phyloP scores from a whole-genome alignment of 2,888 invertebrate genomes.

The Tetranychus piercei region DNA sequence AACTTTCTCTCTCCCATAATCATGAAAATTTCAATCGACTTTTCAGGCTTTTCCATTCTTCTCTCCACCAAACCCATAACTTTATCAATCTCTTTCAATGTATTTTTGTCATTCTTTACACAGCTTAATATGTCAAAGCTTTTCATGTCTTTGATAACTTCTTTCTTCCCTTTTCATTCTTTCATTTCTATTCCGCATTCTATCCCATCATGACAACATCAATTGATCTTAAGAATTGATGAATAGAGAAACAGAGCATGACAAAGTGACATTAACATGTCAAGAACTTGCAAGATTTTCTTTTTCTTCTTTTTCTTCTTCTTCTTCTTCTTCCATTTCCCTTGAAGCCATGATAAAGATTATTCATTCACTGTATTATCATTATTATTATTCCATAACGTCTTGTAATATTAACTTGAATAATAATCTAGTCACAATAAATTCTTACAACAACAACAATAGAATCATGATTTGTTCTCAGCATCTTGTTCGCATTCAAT shows the following conservation, averaged over 20 bases:
- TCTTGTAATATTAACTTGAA: slow-evolving; percentile 1
- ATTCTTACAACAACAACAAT: background rate
- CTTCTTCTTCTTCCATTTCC: background rate
- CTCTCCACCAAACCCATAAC: too few species aligned
- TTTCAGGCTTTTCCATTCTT: too few species aligned
- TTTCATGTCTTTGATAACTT: too few species aligned
- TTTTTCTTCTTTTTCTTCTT: background rate
- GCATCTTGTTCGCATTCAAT: background rate
- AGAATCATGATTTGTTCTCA: background rate
- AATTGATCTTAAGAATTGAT: background rate
- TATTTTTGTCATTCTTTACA: too few species aligned
- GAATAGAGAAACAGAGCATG: background rate
- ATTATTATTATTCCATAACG: background rate
- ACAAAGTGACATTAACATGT: slow-evolving; percentile 1
- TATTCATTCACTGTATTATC: background rate
- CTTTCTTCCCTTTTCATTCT: background rate
- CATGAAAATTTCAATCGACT: too few species aligned
- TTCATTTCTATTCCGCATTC: background rate
- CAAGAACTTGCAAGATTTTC: background rate
- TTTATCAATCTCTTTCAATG: too few species aligned
- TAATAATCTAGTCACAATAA: background rate
- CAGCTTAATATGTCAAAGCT: too few species aligned
- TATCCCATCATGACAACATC: background rate
- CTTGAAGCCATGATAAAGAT: slow-evolving; percentile 1
- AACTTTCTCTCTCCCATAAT: too few species aligned